These are phyloP conservation scores for Galeopterus variegatus DNA, from an alignment of 2,113 vertebrate genomes.

Conservation along the genomic window DNA sequence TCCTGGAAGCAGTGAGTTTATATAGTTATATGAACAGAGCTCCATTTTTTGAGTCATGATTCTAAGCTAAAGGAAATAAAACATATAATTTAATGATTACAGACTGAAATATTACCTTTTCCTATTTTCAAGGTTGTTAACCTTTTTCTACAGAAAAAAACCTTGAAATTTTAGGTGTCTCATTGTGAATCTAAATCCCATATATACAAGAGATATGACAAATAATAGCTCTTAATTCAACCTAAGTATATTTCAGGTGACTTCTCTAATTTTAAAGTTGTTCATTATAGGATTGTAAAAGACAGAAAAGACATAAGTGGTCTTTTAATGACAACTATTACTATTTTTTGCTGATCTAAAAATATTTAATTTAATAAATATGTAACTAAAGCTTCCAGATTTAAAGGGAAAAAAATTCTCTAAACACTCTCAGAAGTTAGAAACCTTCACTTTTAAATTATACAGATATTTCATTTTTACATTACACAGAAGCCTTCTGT, in stretches of 20 bases:
- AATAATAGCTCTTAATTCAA: not conserved
- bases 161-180: constrained; percentile 54
- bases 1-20: constrained; percentile 80
- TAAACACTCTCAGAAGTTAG: constrained; percentile 27
- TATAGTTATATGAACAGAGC: constrained; percentile 45
- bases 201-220: not conserved
- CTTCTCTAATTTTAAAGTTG: constrained; percentile 27
- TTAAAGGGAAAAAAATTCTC: constrained; percentile 18
- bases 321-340: constrained; percentile 53
- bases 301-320: not conserved
- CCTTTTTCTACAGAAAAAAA: constrained; percentile 57
- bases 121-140: constrained; percentile 45
- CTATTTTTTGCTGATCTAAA: constrained; percentile 18
- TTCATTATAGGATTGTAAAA: constrained; percentile 43
- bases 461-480: not conserved
- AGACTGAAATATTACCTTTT: constrained; percentile 66
- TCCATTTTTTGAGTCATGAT: constrained; percentile 57
- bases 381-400: constrained; percentile 41
- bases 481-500: not conserved
- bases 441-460: constrained; percentile 39
- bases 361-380: constrained; percentile 57
- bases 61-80: constrained; percentile 55
- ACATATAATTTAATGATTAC: constrained; percentile 46
- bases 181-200: constrained; percentile 41
- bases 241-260: constrained; percentile 27